These are phyloP conservation scores for Phyto melanocephala DNA, from an alignment of 2,888 invertebrate species.

Conservation along the genomic window DNA sequence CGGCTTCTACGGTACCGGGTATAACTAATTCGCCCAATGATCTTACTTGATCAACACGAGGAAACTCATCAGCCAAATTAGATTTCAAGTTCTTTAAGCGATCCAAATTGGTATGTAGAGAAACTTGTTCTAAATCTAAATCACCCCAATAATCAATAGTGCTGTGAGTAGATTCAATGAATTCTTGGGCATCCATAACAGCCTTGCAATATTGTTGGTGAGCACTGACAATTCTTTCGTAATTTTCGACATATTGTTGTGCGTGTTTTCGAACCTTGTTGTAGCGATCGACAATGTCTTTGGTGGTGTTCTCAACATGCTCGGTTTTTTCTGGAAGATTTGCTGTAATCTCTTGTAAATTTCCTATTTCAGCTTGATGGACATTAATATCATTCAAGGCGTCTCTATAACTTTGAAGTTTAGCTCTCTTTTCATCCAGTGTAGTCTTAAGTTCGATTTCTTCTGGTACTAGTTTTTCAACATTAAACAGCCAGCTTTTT, in stretches of 20 bases:
- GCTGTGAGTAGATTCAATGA: slow-evolving; percentile 90
- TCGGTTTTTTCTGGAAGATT: slow-evolving; percentile 89
- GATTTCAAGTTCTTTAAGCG: slow-evolving; percentile 88
- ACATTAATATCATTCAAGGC: slow-evolving; percentile 89
- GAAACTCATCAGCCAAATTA: slow-evolving; percentile 91
- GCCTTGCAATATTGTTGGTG: slow-evolving; percentile 94
- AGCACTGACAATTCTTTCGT: slow-evolving; percentile 92
- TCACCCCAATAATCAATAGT: slow-evolving; percentile 91
- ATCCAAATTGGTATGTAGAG: slow-evolving; percentile 91
- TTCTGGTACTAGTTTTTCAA: slow-evolving; percentile 86
- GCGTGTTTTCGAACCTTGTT: slow-evolving; percentile 84
- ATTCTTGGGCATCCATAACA: slow-evolving; percentile 91
- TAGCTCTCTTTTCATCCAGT: slow-evolving; percentile 93
- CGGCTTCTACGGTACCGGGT: slow-evolving; percentile 89
- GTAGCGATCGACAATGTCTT: slow-evolving; percentile 86
- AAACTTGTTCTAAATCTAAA: slow-evolving; percentile 89
- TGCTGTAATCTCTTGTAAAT: slow-evolving; percentile 88
- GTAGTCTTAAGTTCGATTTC: slow-evolving; percentile 91
- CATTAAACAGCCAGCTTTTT: slow-evolving; percentile 87
- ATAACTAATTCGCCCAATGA: slow-evolving; percentile 93
- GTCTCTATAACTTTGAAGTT: slow-evolving; percentile 90
- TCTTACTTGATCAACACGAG: slow-evolving; percentile 88
- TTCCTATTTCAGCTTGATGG: slow-evolving; percentile 91
- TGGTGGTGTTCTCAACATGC: slow-evolving; percentile 86
- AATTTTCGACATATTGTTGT: slow-evolving; percentile 88